Base-by-base conservation (phyloP, 2,113 vertebrate species). In the Oenanthe melanoleuca region DNA sequence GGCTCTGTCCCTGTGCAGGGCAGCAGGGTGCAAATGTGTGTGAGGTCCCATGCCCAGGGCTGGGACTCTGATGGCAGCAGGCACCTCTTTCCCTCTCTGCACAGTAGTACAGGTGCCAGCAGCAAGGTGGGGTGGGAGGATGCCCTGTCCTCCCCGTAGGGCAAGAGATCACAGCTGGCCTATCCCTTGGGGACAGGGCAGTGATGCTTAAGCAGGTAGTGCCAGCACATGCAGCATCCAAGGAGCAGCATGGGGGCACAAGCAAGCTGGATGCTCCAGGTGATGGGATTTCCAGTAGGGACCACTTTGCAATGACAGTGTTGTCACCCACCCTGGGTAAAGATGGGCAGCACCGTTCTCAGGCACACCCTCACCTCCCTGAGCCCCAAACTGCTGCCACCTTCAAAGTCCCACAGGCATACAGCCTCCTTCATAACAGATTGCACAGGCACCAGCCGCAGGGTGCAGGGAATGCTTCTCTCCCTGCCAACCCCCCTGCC, bases 291-390 rank as follows among this genome's bases (percentile, higher is more conserved):
- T 92, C 72, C 56, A 86, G 33, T n/a, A 70, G 23, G 45, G 45
- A 88, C 23, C 0, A 1, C 23, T 89, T 81, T 44, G 38, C 45
- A 66, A 14, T 19, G 31, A 23, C 0, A 0, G 9, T 67, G 59
- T 20, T 2, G 0, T 67, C 5, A 4, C 21, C 24, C 71, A 83
- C 8, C 14, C 22, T 0, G 1, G 34, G n/a, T 28, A 67, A 57
- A 38, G 33, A 53, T 55, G 34, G 21, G 40, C 63, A 77, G 44
- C 44, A 74, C n/a, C 29, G 19, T 31, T 31, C 16, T 53, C 29
- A 34, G 33, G n/a, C 44, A 63, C 57, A 75, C 12, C 33, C 40
- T 75, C 72, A 69, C 26, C 13, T 77, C 22, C 67, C 49, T 74
- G 52, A 29, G n/a, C 33, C 33, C 65, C 60, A 71, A 50, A 64